phyloP scores from a whole-genome alignment of 2,888 invertebrate species.

The Spilosoma lubricipeda region DNA sequence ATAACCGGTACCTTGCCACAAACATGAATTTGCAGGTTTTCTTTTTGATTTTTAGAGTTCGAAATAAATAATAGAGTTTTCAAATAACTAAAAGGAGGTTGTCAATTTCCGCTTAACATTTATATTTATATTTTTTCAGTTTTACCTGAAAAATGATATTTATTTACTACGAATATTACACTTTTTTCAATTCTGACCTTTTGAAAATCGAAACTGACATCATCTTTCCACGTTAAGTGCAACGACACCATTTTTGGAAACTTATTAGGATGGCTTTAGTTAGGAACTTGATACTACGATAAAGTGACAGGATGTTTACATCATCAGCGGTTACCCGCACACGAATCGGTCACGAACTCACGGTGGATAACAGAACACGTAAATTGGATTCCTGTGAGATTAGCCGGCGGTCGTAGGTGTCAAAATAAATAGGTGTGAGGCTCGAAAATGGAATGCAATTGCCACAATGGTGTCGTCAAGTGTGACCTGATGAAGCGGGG shows the following conservation, averaged over 20 bases:
- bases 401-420: conserved; percentile 41
- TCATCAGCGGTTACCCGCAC: conserved; percentile 4
- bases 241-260: background rate
- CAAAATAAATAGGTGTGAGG: conserved; percentile 51
- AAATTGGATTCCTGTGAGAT: conserved; percentile 20
- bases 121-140: background rate
- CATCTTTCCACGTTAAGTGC: conserved; percentile 6
- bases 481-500: conserved; percentile 79
- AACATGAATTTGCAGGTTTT: conserved; percentile 42
- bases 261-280: conserved; percentile 1
- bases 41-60: conserved; percentile 32
- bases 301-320: conserved; percentile 11
- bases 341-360: conserved; percentile 10
- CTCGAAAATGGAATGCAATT: conserved; percentile 61
- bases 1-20: conserved; percentile 40
- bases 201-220: conserved; percentile 9
- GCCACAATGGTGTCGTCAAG: conserved; percentile 74
- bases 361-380: background rate
- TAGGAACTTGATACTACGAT: conserved; percentile 7
- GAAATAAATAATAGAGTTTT: too few species aligned
- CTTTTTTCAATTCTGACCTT: background rate
- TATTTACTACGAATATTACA: background rate
- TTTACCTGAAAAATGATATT: background rate
- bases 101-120: background rate
- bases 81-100: conserved; percentile 39